Base-by-base conservation (phyloP, 2,888 invertebrate genomes). In the Gymnocheta viridis region DNA sequence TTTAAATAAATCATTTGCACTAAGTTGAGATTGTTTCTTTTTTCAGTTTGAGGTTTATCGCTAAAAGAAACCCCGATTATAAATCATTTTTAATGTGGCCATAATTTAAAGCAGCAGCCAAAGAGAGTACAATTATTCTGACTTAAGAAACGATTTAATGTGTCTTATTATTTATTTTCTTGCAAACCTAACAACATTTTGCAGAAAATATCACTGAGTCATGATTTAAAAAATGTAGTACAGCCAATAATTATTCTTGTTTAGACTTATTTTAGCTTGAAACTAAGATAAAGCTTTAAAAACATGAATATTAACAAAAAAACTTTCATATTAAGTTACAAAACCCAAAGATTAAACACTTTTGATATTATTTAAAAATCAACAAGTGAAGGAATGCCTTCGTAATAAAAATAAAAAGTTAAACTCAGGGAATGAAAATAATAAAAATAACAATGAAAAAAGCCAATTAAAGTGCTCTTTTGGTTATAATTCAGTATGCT, bases 401-500 rank as follows among this genome's bases (percentile, higher is more conserved):
- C n/a, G n/a, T n/a, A 60, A 32, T 24, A 73, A 51, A 73, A 47
- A 7, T 10, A 51, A 14, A 51, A 14, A 56, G 29, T 47, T 5
- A 44, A 19, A 9, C 44, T 58, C 7, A 56, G 51, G 24, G n/a
- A 19, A 32, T 56, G 17, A 70, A 60, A 56, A 54, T 62, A 10
- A 70, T 41, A 66, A 64, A 60, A 38, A 64, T 17, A 70, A 67
- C 17, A 19, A 76, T 77, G 69, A 56, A 69, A 85, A 73, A 73
- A 79, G 72, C 80, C 62, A 85, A 85, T 82, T 85, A 82, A 82
- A 85, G 58, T 80, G 82, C 69, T 85, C 82, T 82, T 82, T 82
- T 82, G 85, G 80, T 77, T 82, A 82, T 81, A 82, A 76, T 85
- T 82, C 73, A 38, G 69, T 32, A 67, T 85, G 84, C 35, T 74